A percentile compares a stretch with the other conserved stretches of the same genome.
phyloP scores from a whole-genome alignment of 2,797 vertebrate species.

The Tympanoctomys barrerae region DNA sequence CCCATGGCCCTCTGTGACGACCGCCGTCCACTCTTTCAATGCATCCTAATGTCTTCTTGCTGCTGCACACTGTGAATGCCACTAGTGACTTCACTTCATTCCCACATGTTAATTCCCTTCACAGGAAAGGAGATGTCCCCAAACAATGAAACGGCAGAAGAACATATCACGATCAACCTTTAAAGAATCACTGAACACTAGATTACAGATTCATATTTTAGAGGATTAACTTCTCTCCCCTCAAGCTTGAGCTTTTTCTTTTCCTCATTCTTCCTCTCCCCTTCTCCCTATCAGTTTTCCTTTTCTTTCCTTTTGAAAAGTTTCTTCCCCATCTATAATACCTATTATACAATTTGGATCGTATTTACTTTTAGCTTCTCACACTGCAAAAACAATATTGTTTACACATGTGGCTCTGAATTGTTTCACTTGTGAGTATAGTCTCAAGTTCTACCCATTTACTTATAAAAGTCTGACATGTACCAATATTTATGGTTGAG shows the following conservation, averaged over 20 bases:
- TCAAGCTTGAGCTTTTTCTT: not conserved
- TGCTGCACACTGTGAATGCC: not conserved
- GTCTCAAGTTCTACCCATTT: not conserved
- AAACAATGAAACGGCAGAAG: not conserved
- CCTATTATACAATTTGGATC: not conserved
- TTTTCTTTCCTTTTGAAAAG: not conserved
- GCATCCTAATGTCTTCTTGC: not conserved
- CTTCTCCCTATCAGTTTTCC: not conserved
- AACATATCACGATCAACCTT: not conserved
- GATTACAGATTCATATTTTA: not conserved
- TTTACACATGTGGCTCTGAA: not conserved
- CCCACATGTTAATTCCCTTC: not conserved
- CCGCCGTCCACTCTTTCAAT: not conserved
- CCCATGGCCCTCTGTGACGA: not conserved
- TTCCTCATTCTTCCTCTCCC: not conserved
- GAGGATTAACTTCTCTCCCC: not conserved
- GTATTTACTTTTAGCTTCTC: not conserved
- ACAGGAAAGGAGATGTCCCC: not conserved
- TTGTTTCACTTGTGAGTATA: not conserved
- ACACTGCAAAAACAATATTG: not conserved
- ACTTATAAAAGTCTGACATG: not conserved
- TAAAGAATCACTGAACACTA: not conserved
- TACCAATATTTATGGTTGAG: not conserved
- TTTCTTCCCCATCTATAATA: not conserved
- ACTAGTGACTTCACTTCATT: not conserved